Evolutionary conservation across 2,888 invertebrate genomes (phyloP).

Genomic region (Morpho deidamia): DNA sequence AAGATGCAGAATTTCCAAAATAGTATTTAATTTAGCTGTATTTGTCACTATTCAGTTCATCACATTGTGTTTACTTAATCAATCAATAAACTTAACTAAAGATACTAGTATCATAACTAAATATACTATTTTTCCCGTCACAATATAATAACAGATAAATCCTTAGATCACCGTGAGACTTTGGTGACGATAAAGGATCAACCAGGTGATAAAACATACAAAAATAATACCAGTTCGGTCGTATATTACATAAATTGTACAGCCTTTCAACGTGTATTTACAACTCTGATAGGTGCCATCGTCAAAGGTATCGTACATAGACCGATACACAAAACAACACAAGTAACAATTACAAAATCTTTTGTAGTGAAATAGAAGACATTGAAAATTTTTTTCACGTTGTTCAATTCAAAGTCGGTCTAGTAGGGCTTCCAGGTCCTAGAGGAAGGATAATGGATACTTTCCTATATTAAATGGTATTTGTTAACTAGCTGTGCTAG

Average conservation of each 20-base stretch:
- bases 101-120: too few relatives aligned
- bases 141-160: too few relatives aligned
- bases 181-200: background rate
- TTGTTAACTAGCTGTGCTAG: too few relatives aligned
- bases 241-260: conserved; percentile 9
- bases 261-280: conserved; percentile 11
- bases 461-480: too few relatives aligned
- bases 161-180: background rate
- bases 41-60: too few relatives aligned
- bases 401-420: conserved; percentile 10
- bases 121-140: too few relatives aligned
- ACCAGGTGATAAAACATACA: conserved; percentile 7
- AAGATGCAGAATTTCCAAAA: too few relatives aligned
- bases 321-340: conserved; percentile 10
- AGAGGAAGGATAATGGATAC: background rate
- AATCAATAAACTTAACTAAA: too few relatives aligned
- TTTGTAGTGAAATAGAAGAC: conserved; percentile 15
- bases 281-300: conserved; percentile 5
- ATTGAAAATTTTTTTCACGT: conserved; percentile 11
- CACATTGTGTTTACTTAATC: too few relatives aligned
- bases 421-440: conserved; percentile 16
- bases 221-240: conserved; percentile 12
- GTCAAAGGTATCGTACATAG: conserved; percentile 13
- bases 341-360: conserved; percentile 25
- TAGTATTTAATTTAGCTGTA: too few relatives aligned